These are phyloP conservation scores for Gryllus bimaculatus DNA, from an alignment of 1,140 invertebrate genomes.

Conservation along the genomic window DNA sequence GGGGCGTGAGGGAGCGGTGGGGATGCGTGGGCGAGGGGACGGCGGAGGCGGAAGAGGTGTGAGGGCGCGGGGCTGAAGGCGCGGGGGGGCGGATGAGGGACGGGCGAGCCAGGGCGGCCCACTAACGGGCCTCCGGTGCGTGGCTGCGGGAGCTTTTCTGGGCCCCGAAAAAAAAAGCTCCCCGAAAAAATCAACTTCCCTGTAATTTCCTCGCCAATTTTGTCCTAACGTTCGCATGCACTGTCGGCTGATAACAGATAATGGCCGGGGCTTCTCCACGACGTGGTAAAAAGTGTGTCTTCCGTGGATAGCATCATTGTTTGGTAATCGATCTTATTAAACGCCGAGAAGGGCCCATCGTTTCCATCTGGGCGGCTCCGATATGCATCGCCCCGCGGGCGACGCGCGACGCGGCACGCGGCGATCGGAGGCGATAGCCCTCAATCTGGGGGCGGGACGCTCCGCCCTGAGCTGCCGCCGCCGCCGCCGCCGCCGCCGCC, in stretches of 20 bases:
- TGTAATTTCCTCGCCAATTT: background rate
- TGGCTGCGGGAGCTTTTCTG: background rate
- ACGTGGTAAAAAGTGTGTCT: background rate
- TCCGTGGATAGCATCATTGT: constrained; percentile 1
- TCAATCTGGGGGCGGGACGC: background rate
- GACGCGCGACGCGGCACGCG: background rate
- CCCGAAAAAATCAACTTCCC: constrained; percentile 1
- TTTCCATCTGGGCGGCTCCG: background rate
- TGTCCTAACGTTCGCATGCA: background rate
- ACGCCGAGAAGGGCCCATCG: background rate
- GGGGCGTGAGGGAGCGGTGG: too few species aligned
- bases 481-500: too few species aligned
- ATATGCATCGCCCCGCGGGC: background rate
- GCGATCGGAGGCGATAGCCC: background rate
- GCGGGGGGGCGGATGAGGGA: too few species aligned
- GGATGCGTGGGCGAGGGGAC: too few species aligned
- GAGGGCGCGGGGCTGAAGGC: too few species aligned
- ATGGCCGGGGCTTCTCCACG: background rate
- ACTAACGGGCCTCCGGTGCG: too few species aligned
- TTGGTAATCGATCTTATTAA: background rate
- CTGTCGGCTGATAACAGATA: background rate
- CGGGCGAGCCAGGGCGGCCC: too few species aligned
- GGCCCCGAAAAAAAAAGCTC: too few species aligned
- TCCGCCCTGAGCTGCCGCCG: background rate
- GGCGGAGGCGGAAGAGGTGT: too few species aligned